Evolutionary conservation across 2,113 vertebrate genomes (phyloP).

Genomic region (Austrofundulus limnaeus): DNA sequence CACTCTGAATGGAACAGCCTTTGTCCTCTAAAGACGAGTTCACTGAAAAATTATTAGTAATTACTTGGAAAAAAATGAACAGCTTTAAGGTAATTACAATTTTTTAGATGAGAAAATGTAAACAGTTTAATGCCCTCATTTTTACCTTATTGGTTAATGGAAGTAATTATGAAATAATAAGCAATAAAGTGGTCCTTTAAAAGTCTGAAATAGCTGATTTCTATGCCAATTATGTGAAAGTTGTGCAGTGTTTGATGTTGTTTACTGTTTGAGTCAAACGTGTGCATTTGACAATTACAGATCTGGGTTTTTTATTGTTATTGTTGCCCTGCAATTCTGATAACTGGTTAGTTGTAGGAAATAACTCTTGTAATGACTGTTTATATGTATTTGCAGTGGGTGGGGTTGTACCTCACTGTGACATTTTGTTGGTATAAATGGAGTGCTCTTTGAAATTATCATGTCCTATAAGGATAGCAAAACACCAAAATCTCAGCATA

Average conservation of each 20-base stretch:
- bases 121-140: too few species aligned
- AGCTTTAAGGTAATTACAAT: not conserved
- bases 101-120: too few species aligned
- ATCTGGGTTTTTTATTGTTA: not conserved
- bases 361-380: too few species aligned
- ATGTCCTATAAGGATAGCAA: too few species aligned
- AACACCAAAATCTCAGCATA: too few species aligned
- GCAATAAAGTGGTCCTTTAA: not conserved
- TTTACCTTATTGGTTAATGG: too few species aligned
- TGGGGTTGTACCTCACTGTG: too few species aligned
- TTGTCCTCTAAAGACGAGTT: slow-evolving; percentile 6
- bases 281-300: too few species aligned
- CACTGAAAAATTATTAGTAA: not conserved
- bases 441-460: too few species aligned
- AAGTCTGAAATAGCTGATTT: not conserved
- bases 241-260: not conserved
- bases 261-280: slow-evolving; percentile 10
- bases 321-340: not conserved
- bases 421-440: too few species aligned
- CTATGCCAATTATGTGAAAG: not conserved
- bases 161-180: not conserved
- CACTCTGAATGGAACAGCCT: not conserved
- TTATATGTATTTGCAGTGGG: too few species aligned
- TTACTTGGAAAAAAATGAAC: not conserved
- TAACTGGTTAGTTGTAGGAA: too few species aligned